Base-by-base conservation (phyloP, 1,140 invertebrate species). In the Trichonephila inaurata region DNA sequence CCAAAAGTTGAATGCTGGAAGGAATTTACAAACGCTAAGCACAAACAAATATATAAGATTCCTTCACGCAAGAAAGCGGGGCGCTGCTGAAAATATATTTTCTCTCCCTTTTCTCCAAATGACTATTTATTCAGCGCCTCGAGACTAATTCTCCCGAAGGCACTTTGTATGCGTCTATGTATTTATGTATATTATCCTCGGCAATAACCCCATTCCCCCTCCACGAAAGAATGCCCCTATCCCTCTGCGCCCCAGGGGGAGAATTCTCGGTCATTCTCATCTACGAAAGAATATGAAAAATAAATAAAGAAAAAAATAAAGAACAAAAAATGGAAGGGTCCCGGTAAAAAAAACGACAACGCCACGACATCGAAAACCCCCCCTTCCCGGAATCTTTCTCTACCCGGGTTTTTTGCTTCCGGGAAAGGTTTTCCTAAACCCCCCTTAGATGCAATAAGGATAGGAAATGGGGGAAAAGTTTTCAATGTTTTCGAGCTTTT, bases 111-210 rank as follows among this genome's bases (percentile, higher is more conserved):
- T 69, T 81, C 58, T 81, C 85, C 83, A 33, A 81, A 88, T 88
- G 81, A 93, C n/a, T n/a, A n/a, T n/a, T 89, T 93, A 85, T 93
- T 88, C 64, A 87, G 82, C 83, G 82, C 61, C 83, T 33, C 62
- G 82, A 87, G 91, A 86, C 91, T 64, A n/a, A 82, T 93, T 93
- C 92, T 60, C 92, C 85, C 92, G 24, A 24, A 44, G 62, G 82
- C 69, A 93, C 92, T 93, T 89, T 93, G 92, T 93, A 93, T 88
- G 92, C 85, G 83, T 89, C 64, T 81, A 93, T 93, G 92, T 93
- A 93, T 89, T 93, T 93, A 93, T 93, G 92, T 93, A 93, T 93
- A 93, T 93, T 93, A 93, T 93, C 86, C 92, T 40, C 85, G 91
- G 92, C 92, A 93, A 93, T 93, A 93, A 93, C 92, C 64, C 62